Evolutionary conservation across 2,113 vertebrate genomes (phyloP).

Genomic region (Herpetotheres cachinnans): DNA sequence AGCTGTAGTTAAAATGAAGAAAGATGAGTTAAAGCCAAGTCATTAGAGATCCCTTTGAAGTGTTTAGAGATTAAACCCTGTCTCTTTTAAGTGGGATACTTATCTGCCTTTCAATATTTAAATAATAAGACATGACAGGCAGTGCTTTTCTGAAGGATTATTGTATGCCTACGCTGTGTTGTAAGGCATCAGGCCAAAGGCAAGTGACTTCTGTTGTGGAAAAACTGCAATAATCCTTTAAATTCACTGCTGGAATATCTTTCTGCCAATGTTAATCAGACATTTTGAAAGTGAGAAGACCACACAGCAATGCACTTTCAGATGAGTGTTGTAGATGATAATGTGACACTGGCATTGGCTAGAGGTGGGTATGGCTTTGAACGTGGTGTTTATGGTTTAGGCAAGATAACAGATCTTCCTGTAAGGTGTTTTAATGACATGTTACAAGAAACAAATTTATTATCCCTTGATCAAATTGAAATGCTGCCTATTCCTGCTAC

Average conservation of each 20-base stretch:
- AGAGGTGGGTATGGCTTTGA: neutral
- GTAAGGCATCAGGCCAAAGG: neutral
- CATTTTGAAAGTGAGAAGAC: neutral
- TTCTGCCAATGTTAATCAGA: neutral
- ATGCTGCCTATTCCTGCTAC: neutral
- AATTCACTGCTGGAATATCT: neutral
- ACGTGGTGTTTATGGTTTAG: neutral
- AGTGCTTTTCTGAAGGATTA: conserved; percentile 1
- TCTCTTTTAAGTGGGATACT: conserved; percentile 46
- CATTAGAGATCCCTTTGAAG: conserved; percentile 61
- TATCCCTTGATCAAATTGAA: neutral
- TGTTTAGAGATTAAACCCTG: conserved; percentile 45
- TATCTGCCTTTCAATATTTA: conserved; percentile 50
- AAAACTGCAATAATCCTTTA: neutral
- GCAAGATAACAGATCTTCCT: neutral
- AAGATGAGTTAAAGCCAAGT: conserved; percentile 41
- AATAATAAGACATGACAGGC: conserved; percentile 32
- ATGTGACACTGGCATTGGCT: neutral
- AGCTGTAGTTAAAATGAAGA: conserved; percentile 43
- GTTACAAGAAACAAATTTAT: neutral
- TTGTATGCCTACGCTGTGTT: neutral
- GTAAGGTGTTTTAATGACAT: neutral
- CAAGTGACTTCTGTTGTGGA: neutral
- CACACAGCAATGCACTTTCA: neutral
- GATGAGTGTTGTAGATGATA: neutral